Conservation (phyloP, 2,797 vertebrate genomes). For the Oryzias sinensis region DNA sequence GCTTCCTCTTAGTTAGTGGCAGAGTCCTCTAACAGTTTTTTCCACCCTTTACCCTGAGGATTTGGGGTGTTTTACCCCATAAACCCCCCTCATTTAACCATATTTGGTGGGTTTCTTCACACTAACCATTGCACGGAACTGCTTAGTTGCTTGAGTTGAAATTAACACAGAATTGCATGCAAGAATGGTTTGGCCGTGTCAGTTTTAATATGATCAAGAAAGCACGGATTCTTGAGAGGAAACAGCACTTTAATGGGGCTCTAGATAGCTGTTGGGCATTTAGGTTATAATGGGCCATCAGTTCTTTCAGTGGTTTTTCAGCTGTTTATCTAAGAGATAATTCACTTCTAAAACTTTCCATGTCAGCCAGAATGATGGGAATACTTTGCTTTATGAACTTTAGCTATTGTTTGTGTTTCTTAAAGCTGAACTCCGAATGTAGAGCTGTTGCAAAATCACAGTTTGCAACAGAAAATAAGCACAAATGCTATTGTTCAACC, state of each 20-base stretch:
- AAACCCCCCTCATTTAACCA: constrained; percentile 36
- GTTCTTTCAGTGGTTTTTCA: constrained; percentile 50
- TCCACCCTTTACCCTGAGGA: constrained; percentile 42
- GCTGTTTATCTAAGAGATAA: constrained; percentile 28
- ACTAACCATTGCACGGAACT: constrained; percentile 76
- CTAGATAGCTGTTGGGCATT: constrained; percentile 51
- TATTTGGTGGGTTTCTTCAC: constrained; percentile 55
- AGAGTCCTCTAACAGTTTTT: constrained; percentile 46
- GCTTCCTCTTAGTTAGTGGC: constrained; percentile 39
- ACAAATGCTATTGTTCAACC: constrained; percentile 20
- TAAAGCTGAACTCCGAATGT: not conserved
- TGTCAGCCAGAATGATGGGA: constrained; percentile 21
- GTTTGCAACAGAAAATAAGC: no score
- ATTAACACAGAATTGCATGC: constrained; percentile 50
- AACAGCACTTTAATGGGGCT: constrained; percentile 56
- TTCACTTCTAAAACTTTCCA: constrained; percentile 27
- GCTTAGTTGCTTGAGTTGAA: constrained; percentile 71
- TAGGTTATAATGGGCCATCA: constrained; percentile 49
- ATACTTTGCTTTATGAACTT: constrained; percentile 6
- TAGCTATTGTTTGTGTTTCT: constrained; percentile 1
- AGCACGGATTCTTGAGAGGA: constrained; percentile 62
- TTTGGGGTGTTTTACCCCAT: constrained; percentile 52
- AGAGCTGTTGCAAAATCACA: not conserved
- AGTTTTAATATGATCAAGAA: constrained; percentile 66
- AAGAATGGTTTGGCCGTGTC: constrained; percentile 61